Evolutionary conservation across 2,888 invertebrate species (phyloP).

Genomic region (Theretra japonica): DNA sequence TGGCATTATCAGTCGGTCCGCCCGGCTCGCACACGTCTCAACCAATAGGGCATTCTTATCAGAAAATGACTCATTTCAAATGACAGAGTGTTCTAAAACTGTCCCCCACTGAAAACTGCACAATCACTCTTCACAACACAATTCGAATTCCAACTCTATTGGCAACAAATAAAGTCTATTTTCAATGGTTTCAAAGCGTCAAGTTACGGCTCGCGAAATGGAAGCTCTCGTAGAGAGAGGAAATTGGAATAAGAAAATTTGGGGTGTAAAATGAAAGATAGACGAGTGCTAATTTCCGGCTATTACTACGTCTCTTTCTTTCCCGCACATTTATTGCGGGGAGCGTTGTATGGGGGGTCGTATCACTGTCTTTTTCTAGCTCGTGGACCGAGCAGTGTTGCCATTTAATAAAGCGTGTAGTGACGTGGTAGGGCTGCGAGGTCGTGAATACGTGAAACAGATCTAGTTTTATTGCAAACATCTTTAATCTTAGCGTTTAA

Average conservation of each 20-base stretch:
- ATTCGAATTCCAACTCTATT: slow-evolving; percentile 47
- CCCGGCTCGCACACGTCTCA: slow-evolving; percentile 81
- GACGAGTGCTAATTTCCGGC: slow-evolving; percentile 90
- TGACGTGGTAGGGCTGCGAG: slow-evolving; percentile 45
- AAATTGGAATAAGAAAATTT: slow-evolving; percentile 92
- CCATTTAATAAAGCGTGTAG: slow-evolving; percentile 63
- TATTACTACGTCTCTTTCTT: slow-evolving; percentile 84
- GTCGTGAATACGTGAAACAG: slow-evolving; percentile 34
- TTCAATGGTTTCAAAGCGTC: slow-evolving; percentile 35
- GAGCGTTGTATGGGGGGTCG: slow-evolving; percentile 64
- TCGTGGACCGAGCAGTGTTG: slow-evolving; percentile 46
- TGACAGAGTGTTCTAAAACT: slow-evolving; percentile 84
- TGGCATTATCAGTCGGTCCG: slow-evolving; percentile 79
- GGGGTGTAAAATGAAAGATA: slow-evolving; percentile 91
- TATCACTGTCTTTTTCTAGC: slow-evolving; percentile 78
- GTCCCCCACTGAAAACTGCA: slow-evolving; percentile 64
- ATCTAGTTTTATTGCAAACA: slow-evolving; percentile 15
- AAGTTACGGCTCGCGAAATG: slow-evolving; percentile 66
- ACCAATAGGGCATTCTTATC: slow-evolving; percentile 87
- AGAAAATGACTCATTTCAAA: slow-evolving; percentile 90
- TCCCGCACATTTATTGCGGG: slow-evolving; percentile 81
- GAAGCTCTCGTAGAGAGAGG: slow-evolving; percentile 76
- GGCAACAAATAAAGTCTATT: slow-evolving; percentile 33
- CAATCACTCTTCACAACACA: slow-evolving; percentile 46
- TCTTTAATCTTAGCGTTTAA: not conserved